A percentile compares a stretch with the other conserved stretches of the same genome.
These are phyloP conservation scores for Ceraclea dissimilis DNA, from an alignment of 2,888 invertebrate species.

Conservation along the genomic window DNA sequence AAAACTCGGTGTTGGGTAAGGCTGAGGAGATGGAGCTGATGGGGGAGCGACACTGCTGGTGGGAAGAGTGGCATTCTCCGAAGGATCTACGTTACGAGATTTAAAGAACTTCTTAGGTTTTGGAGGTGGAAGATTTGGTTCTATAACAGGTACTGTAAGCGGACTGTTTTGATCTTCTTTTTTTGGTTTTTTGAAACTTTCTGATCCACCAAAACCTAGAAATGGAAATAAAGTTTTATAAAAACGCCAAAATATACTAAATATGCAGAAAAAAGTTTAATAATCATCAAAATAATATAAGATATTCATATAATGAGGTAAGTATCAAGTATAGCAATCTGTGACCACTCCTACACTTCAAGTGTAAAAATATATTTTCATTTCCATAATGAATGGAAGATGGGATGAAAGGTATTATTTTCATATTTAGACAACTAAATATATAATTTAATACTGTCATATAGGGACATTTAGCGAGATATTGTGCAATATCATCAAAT, in stretches of 20 bases:
- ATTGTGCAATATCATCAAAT: neutral
- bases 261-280: no score
- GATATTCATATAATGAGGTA: no score
- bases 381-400: no score
- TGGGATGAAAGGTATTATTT: no score
- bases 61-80: conserved; percentile 42
- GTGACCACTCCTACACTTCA: no score
- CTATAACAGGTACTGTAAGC: conserved; percentile 47
- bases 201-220: conserved; percentile 39
- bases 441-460: no score
- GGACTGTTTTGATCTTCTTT: conserved; percentile 48
- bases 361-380: no score
- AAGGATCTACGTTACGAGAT: conserved; percentile 65
- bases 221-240: conserved; percentile 19
- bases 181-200: conserved; percentile 37
- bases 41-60: conserved; percentile 47
- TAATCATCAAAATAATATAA: no score
- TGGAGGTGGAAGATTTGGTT: conserved; percentile 48
- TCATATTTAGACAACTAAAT: no score
- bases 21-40: conserved; percentile 41
- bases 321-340: no score
- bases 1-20: conserved; percentile 39
- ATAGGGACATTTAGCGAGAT: neutral
- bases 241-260: no score
- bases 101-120: conserved; percentile 90